A percentile compares a stretch with the other conserved stretches of the same genome.
Conservation (phyloP, 2,113 vertebrate genomes). For the Colossoma macropomum region DNA sequence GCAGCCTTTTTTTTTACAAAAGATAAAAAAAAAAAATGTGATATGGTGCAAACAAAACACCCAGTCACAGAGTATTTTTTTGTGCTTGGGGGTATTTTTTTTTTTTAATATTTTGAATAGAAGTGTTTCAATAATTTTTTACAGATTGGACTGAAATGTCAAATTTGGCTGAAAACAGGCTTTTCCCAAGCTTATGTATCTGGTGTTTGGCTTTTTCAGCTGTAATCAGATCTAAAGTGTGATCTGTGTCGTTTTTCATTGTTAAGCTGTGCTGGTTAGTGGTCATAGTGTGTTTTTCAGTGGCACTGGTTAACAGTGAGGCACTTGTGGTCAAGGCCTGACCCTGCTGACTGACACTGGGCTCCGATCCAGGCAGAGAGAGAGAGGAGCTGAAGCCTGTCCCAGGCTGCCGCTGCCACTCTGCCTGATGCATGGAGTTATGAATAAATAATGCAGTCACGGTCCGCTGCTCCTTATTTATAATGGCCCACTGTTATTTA, state of each 20-base stretch:
- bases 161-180: background rate
- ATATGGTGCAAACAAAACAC: too few relatives aligned
- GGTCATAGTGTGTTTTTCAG: slow-evolving; percentile 7
- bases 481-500: slow-evolving; percentile 50
- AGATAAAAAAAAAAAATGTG: too few relatives aligned
- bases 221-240: background rate
- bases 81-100: too few relatives aligned
- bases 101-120: too few relatives aligned
- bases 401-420: slow-evolving; percentile 39
- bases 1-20: too few relatives aligned
- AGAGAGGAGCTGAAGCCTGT: slow-evolving; percentile 17
- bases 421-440: slow-evolving; percentile 58
- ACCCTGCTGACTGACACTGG: background rate
- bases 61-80: too few relatives aligned
- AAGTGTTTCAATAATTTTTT: too few relatives aligned
- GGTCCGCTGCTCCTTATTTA: slow-evolving; percentile 65
- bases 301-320: background rate
- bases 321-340: slow-evolving; percentile 10
- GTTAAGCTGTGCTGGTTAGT: slow-evolving; percentile 10
- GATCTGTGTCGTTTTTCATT: background rate
- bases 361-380: slow-evolving; percentile 25
- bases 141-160: too few relatives aligned
- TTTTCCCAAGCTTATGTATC: background rate
- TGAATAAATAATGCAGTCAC: slow-evolving; percentile 59
- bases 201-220: background rate